Percentiles rank a stretch among this genome's conserved stretches.
Evolutionary conservation across 2,888 invertebrate genomes (phyloP).

Genomic region (Drosophila incognita): DNA sequence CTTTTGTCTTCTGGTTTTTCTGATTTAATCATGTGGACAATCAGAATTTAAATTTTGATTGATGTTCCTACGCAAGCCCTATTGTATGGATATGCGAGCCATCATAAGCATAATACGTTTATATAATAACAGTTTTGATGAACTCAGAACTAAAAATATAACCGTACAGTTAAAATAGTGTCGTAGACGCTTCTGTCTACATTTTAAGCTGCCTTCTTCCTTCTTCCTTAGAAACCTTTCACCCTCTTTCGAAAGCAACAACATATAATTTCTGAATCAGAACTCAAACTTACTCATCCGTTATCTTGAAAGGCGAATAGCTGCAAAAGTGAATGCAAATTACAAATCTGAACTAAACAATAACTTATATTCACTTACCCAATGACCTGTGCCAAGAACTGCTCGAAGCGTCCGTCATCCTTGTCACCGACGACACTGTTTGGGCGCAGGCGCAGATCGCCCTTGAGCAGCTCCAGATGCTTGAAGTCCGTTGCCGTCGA

Average conservation of each 20-base stretch:
- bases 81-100: background rate
- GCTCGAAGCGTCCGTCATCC: constrained; percentile 82
- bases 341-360: background rate
- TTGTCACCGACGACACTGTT: constrained; percentile 81
- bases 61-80: background rate
- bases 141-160: background rate
- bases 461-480: constrained; percentile 78
- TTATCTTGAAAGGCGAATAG: constrained; percentile 79
- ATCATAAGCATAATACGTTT: background rate
- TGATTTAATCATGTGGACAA: background rate
- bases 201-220: background rate
- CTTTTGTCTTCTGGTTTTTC: background rate
- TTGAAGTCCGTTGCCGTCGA: constrained; percentile 74
- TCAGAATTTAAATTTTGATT: background rate
- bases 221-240: background rate
- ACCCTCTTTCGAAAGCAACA: background rate
- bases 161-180: background rate
- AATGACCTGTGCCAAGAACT: constrained; percentile 81
- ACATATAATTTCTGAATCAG: background rate
- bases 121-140: background rate
- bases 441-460: constrained; percentile 80
- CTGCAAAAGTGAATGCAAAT: constrained; percentile 42
- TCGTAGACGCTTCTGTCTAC: background rate
- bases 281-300: constrained; percentile 75
- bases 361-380: constrained; percentile 46